Percentiles rank a stretch among this genome's conserved stretches.
Evolutionary conservation across 1,140 invertebrate species (phyloP).

Genomic region (Diachasma alloeum): DNA sequence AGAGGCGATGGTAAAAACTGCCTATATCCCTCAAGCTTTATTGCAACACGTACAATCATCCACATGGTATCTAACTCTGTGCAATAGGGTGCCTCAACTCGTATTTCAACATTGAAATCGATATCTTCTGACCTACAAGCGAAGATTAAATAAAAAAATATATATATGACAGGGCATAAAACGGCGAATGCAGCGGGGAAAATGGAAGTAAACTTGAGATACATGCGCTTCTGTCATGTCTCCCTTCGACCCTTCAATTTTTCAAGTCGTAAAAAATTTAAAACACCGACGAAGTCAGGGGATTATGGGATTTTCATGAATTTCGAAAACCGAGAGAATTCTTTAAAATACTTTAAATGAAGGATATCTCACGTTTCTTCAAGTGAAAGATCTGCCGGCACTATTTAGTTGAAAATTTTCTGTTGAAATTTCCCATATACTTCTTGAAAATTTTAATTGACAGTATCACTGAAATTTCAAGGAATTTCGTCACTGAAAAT

Average conservation of each 20-base stretch:
- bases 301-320: neutral
- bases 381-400: too few relatives aligned
- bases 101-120: conserved; percentile 14
- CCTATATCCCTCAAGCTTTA: conserved; percentile 18
- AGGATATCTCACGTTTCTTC: too few relatives aligned
- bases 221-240: neutral
- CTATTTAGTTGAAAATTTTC: too few relatives aligned
- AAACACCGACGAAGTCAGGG: neutral
- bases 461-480: too few relatives aligned
- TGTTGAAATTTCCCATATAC: too few relatives aligned
- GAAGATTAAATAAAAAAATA: conserved; percentile 10
- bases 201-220: neutral
- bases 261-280: neutral
- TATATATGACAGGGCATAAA: conserved; percentile 5
- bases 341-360: too few relatives aligned
- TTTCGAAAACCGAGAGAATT: too few relatives aligned
- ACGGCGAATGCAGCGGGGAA: neutral
- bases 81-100: neutral
- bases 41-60: conserved; percentile 13
- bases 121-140: conserved; percentile 34
- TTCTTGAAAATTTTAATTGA: too few relatives aligned
- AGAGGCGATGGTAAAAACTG: neutral
- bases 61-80: neutral
- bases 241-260: neutral
- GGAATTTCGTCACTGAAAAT: too few relatives aligned